Conservation (phyloP, 2,888 invertebrate species). For the Acheta domesticus region DNA sequence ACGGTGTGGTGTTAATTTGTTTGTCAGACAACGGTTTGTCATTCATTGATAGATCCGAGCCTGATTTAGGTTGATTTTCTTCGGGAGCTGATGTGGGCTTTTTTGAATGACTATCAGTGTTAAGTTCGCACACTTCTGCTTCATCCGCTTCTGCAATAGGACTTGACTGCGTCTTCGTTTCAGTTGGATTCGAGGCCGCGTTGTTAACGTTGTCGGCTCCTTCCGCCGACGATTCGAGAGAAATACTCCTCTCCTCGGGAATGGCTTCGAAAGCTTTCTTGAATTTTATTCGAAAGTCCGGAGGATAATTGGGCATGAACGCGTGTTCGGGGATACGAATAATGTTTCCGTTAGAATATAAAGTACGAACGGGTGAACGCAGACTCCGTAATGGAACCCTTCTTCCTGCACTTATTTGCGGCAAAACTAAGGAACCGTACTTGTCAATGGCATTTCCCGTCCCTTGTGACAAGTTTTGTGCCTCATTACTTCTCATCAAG, state of each 20-base stretch:
- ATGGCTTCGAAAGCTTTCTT: slow-evolving; percentile 56
- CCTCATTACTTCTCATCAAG: too few relatives aligned
- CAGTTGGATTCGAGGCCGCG: neutral
- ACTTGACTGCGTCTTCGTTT: neutral
- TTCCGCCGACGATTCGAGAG: slow-evolving; percentile 46
- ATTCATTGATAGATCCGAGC: neutral
- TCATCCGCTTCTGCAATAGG: neutral
- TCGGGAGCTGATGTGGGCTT: neutral
- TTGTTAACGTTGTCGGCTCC: neutral
- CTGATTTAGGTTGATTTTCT: neutral
- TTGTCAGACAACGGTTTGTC: neutral
- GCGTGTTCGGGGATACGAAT: slow-evolving; percentile 8
- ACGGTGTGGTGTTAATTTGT: neutral
- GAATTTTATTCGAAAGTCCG: slow-evolving; percentile 22
- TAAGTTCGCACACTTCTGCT: neutral
- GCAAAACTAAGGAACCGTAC: neutral
- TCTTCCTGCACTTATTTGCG: neutral
- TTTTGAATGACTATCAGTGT: neutral
- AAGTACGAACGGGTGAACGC: neutral
- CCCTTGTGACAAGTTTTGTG: too few relatives aligned
- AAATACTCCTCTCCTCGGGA: slow-evolving; percentile 56
- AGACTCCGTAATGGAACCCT: neutral
- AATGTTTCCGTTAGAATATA: neutral
- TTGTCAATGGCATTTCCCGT: too few relatives aligned
- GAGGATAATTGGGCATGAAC: neutral